Evolutionary conservation across 30 jellyfish, hydroid and myxozoan genomes (phyloP), one percentile per base, ranked within the genome.

Genomic region (Pseudorhiza aurosa): DNA sequence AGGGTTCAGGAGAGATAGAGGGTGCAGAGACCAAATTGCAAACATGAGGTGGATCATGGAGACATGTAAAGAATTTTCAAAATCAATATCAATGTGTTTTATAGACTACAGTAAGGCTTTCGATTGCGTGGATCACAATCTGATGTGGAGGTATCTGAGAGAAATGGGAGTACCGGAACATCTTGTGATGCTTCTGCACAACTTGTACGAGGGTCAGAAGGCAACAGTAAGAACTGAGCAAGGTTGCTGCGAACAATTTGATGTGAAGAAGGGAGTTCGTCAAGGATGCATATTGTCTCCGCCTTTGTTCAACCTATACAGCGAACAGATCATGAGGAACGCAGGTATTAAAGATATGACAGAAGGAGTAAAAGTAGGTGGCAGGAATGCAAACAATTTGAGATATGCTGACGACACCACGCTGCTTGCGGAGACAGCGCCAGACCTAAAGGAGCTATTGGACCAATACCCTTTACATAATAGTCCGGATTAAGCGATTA

Each of bases 321-420:
- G 43, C 9, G 74, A 70, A 42, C n/a, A 46, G 21, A 70, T 70
- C 15, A 45, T 37, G 75, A 70, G 84, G 42, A 43, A 70, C 21
- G 84, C 75, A 11, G 9, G 15, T 8, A 19, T 9, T 0, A 44
- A 37, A 19, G 6, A 19, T 26, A 22, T 7, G 22, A 78, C 26
- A 39, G 75, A 42, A 70, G n/a, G n/a, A n/a, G 73, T 70, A 18
- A 70, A 44, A 42, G 26, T 70, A 9, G 81, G 81, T 19, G 82
- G 75, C 10, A 42, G 17, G 42, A 25, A 22, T 8, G n/a, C n/a
- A 37, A 8, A 19, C 30, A 70, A 70, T 42, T 32, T 70, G 43
- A 32, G 84, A 8, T 70, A 8, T 44, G 84, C 84, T 9, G 84
- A 0, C 42, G 84, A 70, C 74, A 70, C 84, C 9, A 70, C 84